phyloP scores from a whole-genome alignment of 37 sponge, comb jelly and placozoan species.

The Oscarella lobularis region DNA sequence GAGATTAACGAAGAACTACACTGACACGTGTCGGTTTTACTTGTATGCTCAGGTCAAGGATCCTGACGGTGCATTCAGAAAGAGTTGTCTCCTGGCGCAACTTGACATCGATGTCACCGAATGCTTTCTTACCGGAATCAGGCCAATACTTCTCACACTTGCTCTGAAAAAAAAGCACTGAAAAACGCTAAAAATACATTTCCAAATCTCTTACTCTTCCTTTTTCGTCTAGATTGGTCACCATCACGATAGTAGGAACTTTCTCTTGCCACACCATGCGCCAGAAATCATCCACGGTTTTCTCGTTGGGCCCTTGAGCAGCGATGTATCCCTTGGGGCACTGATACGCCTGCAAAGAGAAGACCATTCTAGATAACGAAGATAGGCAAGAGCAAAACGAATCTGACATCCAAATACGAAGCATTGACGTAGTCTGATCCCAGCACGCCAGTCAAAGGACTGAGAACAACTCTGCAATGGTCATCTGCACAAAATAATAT shows the following conservation, averaged over 20 bases:
- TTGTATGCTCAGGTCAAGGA: no score
- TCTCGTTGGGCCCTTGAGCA: background rate
- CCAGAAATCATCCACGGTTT: background rate
- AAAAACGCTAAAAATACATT: background rate
- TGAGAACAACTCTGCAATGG: background rate
- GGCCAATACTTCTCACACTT: conserved; percentile 87
- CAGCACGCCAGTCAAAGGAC: background rate
- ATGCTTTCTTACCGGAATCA: conserved; percentile 2
- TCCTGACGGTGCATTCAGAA: background rate
- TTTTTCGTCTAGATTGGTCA: background rate
- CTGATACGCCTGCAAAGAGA: background rate
- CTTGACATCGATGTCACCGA: conserved; percentile 48
- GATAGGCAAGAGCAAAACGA: no score
- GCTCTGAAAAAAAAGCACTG: background rate
- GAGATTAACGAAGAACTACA: no score
- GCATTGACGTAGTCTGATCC: conserved; percentile 4
- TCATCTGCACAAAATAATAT: no score
- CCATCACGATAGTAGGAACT: background rate
- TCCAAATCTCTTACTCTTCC: background rate
- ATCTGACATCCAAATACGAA: background rate
- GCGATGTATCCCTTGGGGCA: background rate
- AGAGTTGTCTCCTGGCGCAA: conserved; percentile 4
- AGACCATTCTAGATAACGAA: no score
- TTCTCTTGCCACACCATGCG: background rate
- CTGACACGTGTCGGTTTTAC: no score